Base-by-base conservation (phyloP, 2,113 vertebrate species). In the Hepsetus odoe region DNA sequence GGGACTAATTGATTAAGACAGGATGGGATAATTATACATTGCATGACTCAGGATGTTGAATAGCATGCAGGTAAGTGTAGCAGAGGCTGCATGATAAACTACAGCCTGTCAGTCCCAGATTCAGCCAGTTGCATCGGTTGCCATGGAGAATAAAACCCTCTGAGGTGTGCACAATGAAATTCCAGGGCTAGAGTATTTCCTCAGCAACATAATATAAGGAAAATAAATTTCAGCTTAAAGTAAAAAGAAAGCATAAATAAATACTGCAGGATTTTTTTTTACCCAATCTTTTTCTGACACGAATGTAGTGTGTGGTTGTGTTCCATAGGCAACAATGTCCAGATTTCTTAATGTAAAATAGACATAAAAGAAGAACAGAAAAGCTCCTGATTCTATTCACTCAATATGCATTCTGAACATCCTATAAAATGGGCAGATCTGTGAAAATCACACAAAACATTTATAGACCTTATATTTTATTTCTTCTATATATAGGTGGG, bases 91-190 rank as follows among this genome's bases (percentile, higher is more conserved):
- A 18, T 30, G 81, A 82, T 76, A 71, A 32, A 35, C 58, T 33
- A 78, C 82, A 18, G 79, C 58, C 33, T 24, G 58, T 72, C 75
- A 42, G 85, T 65, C 22, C 72, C 5, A 67, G 22, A 73, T 16
- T 56, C 64, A 72, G 22, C 24, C 1, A 51, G 24, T 49, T 74
- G 16, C n/a, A 56, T 46, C 26, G 56, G 58, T 65, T 64, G 44
- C 46, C 59, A 53, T 65, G 69, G 49, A 66, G 26, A 66, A 62
- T 61, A 53, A 28, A 20, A 73, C 35, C 12, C 7, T 73, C 10
- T 30, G 38, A 61, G 38, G 14, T 38, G 30, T 12, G 5, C 46
- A 16, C 28, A 30, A 7, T 1, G 3, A 51, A 53, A 72, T 2
- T 62, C 14, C 16, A 4, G 26, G 32, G 59, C 13, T 10, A 33